These are phyloP conservation scores for Danaus chrysippus DNA, from an alignment of 2,888 invertebrate species.

Conservation along the genomic window DNA sequence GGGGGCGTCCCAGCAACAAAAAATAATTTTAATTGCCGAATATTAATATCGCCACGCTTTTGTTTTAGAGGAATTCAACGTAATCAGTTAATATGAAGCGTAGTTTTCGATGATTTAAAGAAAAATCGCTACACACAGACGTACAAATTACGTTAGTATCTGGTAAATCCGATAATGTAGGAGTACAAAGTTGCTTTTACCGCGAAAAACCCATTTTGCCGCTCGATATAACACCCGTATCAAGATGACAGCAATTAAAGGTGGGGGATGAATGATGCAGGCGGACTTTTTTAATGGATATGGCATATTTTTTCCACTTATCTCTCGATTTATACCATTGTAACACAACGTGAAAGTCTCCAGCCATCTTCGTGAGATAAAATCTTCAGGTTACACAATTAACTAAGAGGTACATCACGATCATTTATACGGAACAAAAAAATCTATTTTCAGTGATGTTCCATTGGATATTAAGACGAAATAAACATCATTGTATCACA, in stretches of 20 bases:
- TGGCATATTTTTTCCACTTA: slow-evolving; percentile 35
- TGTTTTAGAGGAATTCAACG: background rate
- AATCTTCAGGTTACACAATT: no score
- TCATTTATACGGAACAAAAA: no score
- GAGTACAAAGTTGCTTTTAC: slow-evolving; percentile 73
- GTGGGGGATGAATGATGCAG: slow-evolving; percentile 45
- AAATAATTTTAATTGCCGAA: slow-evolving; percentile 66
- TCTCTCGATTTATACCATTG: no score
- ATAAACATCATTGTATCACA: no score
- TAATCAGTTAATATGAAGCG: no score
- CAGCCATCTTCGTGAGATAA: no score
- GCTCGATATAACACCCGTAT: slow-evolving; percentile 78
- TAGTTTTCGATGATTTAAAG: no score
- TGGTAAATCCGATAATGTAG: slow-evolving; percentile 69
- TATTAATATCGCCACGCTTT: slow-evolving; percentile 41
- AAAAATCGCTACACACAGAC: background rate
- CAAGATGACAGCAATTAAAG: slow-evolving; percentile 79
- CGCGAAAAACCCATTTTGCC: slow-evolving; percentile 76
- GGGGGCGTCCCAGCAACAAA: slow-evolving; percentile 45
- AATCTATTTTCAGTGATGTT: no score
- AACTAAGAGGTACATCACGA: no score
- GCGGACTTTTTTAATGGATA: slow-evolving; percentile 42
- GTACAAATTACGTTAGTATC: slow-evolving; percentile 16
- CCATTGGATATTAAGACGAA: no score
- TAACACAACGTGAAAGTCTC: no score